Conservation (phyloP, 2,797 vertebrate genomes). For the Sphenodon punctatus region DNA sequence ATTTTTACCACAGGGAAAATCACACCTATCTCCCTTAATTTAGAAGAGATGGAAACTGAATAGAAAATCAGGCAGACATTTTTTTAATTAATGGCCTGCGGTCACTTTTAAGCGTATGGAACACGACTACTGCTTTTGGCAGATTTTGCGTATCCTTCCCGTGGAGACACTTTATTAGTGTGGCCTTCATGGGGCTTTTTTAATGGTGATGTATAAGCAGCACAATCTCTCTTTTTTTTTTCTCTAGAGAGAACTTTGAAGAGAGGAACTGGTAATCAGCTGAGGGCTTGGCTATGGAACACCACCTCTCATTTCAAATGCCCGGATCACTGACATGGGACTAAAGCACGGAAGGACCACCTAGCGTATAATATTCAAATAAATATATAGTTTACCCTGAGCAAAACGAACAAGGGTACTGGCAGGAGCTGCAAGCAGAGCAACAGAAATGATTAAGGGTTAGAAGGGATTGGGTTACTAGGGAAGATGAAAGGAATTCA, state of each 20-base stretch:
- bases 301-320: slow-evolving; percentile 26
- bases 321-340: slow-evolving; percentile 55
- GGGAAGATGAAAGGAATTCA: slow-evolving; percentile 69
- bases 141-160: background rate
- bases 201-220: slow-evolving; percentile 45
- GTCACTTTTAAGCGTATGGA: background rate
- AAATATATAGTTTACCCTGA: slow-evolving; percentile 33
- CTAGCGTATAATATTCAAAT: slow-evolving; percentile 56
- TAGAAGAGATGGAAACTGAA: slow-evolving; percentile 5
- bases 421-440: slow-evolving; percentile 63
- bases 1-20: slow-evolving; percentile 23
- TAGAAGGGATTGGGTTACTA: slow-evolving; percentile 70
- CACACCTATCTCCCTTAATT: slow-evolving; percentile 1
- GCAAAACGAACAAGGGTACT: slow-evolving; percentile 57
- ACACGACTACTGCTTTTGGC: slow-evolving; percentile 25
- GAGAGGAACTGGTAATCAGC: slow-evolving; percentile 41
- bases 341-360: slow-evolving; percentile 42
- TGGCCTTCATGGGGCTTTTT: slow-evolving; percentile 20
- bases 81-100: slow-evolving; percentile 9
- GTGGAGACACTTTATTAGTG: slow-evolving; percentile 33
- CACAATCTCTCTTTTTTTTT: slow-evolving; percentile 31
- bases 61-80: background rate
- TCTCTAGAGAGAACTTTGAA: slow-evolving; percentile 44
- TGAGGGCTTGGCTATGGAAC: slow-evolving; percentile 59
- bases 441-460: slow-evolving; percentile 70